Evolutionary conservation across 2,113 vertebrate genomes (phyloP).

Genomic region (Lycaon pictus): DNA sequence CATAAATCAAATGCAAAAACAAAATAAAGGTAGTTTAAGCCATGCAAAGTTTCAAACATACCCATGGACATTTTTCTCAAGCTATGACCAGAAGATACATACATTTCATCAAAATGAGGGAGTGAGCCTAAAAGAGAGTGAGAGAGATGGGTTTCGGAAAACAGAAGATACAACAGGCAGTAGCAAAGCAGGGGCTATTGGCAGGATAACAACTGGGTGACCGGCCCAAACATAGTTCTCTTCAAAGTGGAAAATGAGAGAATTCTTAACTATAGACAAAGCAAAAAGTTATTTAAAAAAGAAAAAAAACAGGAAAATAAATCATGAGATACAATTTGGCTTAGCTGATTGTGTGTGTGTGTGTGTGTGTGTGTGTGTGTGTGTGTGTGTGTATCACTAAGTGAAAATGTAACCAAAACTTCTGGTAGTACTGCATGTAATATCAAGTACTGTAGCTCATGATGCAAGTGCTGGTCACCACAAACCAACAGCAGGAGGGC

Average conservation of each 20-base stretch:
- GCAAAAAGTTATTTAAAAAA: not conserved
- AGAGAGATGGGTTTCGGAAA: not conserved
- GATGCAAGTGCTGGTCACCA: not conserved
- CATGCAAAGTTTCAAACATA: not conserved
- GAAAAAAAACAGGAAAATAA: not conserved
- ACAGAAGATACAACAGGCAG: not conserved
- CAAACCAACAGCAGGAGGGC: not conserved
- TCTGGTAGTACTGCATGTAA: not conserved
- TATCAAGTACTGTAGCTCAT: not conserved
- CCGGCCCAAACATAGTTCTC: not conserved
- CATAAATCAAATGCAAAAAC: not conserved
- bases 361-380: too few relatives aligned
- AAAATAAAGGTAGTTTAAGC: constrained; percentile 30
- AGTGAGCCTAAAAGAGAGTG: not conserved
- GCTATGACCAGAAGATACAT: not conserved
- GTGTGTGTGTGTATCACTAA: not conserved
- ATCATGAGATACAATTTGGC: not conserved
- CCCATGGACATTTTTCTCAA: not conserved
- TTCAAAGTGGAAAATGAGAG: not conserved
- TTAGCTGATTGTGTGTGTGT: not conserved
- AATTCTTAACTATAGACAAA: not conserved
- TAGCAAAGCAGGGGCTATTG: not conserved
- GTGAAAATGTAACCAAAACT: not conserved
- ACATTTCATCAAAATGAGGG: not conserved
- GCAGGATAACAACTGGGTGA: not conserved